phyloP scores from a whole-genome alignment of 2,888 invertebrate genomes.

The Phorcus lineatus region DNA sequence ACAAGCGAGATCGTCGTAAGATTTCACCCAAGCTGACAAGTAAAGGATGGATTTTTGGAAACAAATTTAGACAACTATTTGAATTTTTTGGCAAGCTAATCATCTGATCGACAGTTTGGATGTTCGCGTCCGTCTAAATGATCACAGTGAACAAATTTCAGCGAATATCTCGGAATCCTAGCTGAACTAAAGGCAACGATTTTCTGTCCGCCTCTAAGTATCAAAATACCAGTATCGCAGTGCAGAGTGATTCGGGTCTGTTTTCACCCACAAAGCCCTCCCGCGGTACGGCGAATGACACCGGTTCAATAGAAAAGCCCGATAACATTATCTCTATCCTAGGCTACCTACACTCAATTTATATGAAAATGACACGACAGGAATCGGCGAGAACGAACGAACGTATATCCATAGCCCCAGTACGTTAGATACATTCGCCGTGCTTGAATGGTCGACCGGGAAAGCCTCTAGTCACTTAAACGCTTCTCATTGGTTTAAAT shows the following conservation, averaged over 20 bases:
- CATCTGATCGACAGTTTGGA: background rate
- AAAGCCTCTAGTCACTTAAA: constrained; percentile 2
- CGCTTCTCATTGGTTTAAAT: background rate
- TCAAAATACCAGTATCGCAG: background rate
- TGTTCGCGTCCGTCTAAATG: background rate
- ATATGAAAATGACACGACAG: constrained; percentile 25
- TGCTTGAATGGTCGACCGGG: constrained; percentile 18
- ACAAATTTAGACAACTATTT: background rate
- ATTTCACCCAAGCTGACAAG: background rate
- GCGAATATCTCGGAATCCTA: background rate
- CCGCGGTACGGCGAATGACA: constrained; percentile 6
- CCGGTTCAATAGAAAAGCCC: background rate
- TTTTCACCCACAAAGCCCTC: background rate
- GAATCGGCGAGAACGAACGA: background rate
- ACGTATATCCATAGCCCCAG: background rate
- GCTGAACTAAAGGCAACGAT: background rate
- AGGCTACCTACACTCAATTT: background rate
- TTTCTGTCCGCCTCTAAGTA: background rate
- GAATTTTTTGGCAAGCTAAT: constrained; percentile 11
- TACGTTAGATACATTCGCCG: constrained; percentile 9
- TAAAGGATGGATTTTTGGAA: background rate
- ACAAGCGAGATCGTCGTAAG: background rate
- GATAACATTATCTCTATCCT: constrained; percentile 5
- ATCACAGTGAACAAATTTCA: background rate
- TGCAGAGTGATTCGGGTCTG: background rate